Conservation (phyloP, 1,140 invertebrate species). For the Sitodiplosis mosellana region DNA sequence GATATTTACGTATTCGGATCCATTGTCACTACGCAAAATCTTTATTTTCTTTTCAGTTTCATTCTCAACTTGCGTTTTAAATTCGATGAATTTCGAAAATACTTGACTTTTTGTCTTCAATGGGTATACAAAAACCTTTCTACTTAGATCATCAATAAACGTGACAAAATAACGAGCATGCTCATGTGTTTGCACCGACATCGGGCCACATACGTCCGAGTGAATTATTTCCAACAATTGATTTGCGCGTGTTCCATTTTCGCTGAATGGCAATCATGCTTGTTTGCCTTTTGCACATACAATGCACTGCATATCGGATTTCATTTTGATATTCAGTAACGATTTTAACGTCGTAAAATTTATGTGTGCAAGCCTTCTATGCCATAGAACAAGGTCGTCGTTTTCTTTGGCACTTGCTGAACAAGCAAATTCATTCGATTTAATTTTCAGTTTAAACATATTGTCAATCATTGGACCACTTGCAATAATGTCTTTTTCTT, state of each 20-base stretch:
- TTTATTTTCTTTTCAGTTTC: constrained; percentile 18
- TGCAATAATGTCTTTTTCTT: too few relatives aligned
- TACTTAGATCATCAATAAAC: constrained; percentile 25
- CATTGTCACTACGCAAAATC: constrained; percentile 25
- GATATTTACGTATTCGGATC: constrained; percentile 3
- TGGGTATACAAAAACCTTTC: constrained; percentile 21
- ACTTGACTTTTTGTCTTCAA: constrained; percentile 23
- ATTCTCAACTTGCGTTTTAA: constrained; percentile 16
- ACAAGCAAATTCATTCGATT: too few relatives aligned
- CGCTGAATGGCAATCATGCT: constrained; percentile 14
- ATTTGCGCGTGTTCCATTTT: constrained; percentile 8
- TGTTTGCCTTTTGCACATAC: constrained; percentile 23
- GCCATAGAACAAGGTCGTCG: too few relatives aligned
- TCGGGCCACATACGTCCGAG: constrained; percentile 26
- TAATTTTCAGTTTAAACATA: too few relatives aligned
- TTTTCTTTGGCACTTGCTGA: too few relatives aligned
- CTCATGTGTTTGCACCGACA: constrained; percentile 19
- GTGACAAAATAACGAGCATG: constrained; percentile 18
- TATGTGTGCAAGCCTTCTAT: too few relatives aligned
- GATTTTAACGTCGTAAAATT: too few relatives aligned
- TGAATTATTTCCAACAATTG: constrained; percentile 23
- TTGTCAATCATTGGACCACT: too few relatives aligned
- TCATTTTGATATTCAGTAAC: too few relatives aligned
- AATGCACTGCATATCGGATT: constrained; percentile 8
- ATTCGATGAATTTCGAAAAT: constrained; percentile 16